These are phyloP conservation scores for Ophthalmolycus amberensis DNA, from an alignment of 2,113 vertebrate species.

Conservation along the genomic window DNA sequence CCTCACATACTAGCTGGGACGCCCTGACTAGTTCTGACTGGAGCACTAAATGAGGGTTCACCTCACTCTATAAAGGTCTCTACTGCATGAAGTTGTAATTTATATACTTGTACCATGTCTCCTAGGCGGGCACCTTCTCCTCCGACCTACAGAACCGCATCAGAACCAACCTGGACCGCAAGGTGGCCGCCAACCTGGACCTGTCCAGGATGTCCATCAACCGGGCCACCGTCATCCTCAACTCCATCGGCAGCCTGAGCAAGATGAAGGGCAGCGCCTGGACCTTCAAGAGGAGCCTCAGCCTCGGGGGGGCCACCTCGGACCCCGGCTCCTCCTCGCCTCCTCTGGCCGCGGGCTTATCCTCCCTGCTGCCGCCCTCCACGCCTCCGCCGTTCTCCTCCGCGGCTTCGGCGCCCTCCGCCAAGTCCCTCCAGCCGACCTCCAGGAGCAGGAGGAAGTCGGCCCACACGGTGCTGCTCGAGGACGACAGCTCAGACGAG, in stretches of 20 bases:
- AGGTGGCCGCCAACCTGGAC: constrained; percentile 72
- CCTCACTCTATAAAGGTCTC: too few relatives aligned
- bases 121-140: constrained; percentile 81
- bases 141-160: constrained; percentile 81
- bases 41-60: not conserved
- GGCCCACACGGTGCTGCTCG: constrained; percentile 87
- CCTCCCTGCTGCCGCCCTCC: constrained; percentile 69
- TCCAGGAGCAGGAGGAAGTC: constrained; percentile 88
- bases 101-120: not conserved
- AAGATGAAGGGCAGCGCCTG: constrained; percentile 88
- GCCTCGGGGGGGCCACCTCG: constrained; percentile 60
- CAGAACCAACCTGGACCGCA: constrained; percentile 77
- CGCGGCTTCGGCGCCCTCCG: not conserved
- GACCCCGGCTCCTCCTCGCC: constrained; percentile 67
- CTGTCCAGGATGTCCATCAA: constrained; percentile 81
- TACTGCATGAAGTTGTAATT: not conserved
- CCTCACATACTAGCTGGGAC: not conserved
- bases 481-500: constrained; percentile 87
- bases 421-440: constrained; percentile 64
- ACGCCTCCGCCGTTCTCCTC: constrained; percentile 65
- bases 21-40: not conserved
- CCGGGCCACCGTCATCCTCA: constrained; percentile 90
- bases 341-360: constrained; percentile 25
- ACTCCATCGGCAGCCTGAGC: constrained; percentile 93
- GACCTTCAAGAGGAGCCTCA: constrained; percentile 82